These are phyloP conservation scores for Prunella strophiata DNA, from an alignment of 2,797 vertebrate species.

Conservation along the genomic window DNA sequence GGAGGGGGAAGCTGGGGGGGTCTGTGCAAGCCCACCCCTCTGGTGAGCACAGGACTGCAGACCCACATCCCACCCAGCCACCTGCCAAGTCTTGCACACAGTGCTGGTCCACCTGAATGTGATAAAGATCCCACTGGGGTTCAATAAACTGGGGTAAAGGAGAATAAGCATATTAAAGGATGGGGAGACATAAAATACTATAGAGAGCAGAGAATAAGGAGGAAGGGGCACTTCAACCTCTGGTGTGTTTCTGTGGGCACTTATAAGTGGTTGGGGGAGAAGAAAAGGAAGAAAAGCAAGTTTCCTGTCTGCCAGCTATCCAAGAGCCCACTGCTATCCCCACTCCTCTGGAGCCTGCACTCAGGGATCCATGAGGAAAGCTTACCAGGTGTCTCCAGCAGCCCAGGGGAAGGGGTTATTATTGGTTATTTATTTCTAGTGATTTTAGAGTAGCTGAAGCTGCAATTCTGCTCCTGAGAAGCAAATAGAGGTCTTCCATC, in stretches of 20 bases:
- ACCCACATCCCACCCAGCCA: not conserved
- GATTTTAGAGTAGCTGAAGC: no score
- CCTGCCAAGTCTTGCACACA: not conserved
- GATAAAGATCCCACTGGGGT: not conserved
- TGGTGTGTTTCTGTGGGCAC: not conserved
- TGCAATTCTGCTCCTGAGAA: no score
- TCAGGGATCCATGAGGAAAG: not conserved
- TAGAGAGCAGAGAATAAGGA: not conserved
- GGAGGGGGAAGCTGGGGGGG: not conserved
- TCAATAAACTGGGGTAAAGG: not conserved
- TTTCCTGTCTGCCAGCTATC: not conserved
- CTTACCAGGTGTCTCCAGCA: rapidly evolving
- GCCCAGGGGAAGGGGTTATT: not conserved
- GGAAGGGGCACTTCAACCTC: not conserved
- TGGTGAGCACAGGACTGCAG: not conserved
- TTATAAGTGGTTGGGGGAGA: rapidly evolving
- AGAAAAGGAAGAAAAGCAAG: not conserved
- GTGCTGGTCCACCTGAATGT: not conserved
- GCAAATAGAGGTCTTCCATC: no score
- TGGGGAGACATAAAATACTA: not conserved
- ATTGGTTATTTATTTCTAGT: no score
- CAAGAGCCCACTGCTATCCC: not conserved
- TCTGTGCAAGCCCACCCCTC: not conserved
- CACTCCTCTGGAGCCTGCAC: rapidly evolving
- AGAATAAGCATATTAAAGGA: not conserved